These are phyloP conservation scores for Megaceryle torquata DNA, from an alignment of 2,113 vertebrate genomes.

Conservation along the genomic window DNA sequence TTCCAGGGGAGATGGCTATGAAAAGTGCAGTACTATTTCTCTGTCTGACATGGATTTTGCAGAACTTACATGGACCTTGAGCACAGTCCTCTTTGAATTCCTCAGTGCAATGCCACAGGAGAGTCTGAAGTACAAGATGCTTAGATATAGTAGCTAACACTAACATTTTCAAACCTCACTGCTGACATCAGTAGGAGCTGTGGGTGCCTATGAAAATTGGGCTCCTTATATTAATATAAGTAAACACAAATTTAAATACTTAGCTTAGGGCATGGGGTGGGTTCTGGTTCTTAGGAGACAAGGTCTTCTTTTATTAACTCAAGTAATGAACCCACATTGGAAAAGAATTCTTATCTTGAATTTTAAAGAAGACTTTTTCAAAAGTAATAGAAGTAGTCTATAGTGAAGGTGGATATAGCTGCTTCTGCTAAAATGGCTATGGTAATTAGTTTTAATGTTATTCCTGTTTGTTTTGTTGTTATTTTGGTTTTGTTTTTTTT, in stretches of 20 bases:
- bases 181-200: background rate
- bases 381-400: background rate
- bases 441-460: background rate
- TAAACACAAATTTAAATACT: background rate
- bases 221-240: background rate
- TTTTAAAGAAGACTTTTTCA: background rate
- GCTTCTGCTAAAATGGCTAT: background rate
- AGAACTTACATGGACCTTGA: background rate
- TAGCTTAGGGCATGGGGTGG: background rate
- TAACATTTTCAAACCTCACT: background rate
- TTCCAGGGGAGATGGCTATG: fast-evolving
- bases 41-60: fast-evolving
- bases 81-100: background rate
- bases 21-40: background rate
- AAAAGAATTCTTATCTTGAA: background rate
- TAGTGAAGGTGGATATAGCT: background rate
- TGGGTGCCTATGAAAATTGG: background rate
- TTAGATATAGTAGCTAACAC: background rate
- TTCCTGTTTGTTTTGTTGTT: background rate
- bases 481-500: background rate
- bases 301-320: background rate
- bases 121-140: background rate
- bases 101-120: background rate
- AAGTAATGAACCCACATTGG: background rate
- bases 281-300: background rate